Conservation (phyloP, 2,888 invertebrate genomes). For the Polia nebulosa region DNA sequence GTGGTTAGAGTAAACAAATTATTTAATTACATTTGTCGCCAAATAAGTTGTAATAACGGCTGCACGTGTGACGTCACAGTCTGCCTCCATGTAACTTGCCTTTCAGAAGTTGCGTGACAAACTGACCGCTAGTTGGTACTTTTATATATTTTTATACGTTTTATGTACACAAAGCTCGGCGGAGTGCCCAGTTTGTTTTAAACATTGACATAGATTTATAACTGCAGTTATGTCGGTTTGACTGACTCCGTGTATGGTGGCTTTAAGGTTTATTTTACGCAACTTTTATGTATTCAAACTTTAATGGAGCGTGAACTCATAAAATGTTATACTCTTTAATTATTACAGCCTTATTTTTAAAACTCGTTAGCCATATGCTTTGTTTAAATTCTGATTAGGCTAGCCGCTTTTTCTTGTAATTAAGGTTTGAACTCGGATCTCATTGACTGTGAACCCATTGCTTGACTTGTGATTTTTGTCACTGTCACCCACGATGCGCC, state of each 20-base stretch:
- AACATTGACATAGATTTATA: conserved; percentile 59
- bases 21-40: conserved; percentile 37
- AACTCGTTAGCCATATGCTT: too few species aligned
- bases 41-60: conserved; percentile 38
- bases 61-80: conserved; percentile 26
- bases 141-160: conserved; percentile 39
- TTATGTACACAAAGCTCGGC: conserved; percentile 51
- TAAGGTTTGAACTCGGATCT: too few species aligned
- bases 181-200: conserved; percentile 64
- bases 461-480: too few species aligned
- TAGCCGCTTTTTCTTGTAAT: too few species aligned
- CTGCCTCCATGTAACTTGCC: conserved; percentile 46
- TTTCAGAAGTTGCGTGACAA: conserved; percentile 57
- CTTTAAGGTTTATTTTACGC: conserved; percentile 1
- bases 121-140: conserved; percentile 39
- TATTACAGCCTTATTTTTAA: too few species aligned
- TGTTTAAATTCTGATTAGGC: too few species aligned
- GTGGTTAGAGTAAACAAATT: conserved; percentile 36
- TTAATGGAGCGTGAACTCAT: background rate
- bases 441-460: too few species aligned
- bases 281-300: background rate
- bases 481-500: too few species aligned
- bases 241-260: conserved; percentile 29
- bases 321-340: background rate
- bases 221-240: conserved; percentile 54